These are phyloP conservation scores for Tupiocoris notatus DNA, from an alignment of 2,888 invertebrate genomes.

Conservation along the genomic window DNA sequence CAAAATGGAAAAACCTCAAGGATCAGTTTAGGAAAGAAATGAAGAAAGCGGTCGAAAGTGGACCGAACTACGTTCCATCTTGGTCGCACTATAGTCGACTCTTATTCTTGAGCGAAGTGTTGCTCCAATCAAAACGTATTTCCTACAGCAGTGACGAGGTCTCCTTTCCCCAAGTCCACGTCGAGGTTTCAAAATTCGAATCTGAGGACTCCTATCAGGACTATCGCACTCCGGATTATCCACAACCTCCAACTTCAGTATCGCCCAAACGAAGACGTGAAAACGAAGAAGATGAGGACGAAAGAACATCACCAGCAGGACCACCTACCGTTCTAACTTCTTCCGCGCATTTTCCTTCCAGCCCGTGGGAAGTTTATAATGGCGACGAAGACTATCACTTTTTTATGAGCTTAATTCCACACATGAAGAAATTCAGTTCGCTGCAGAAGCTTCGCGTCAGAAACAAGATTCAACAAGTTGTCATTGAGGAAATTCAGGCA, in stretches of 20 bases:
- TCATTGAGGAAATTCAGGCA: conserved; percentile 23
- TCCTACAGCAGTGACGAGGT: conserved; percentile 16
- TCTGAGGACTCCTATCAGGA: conserved; percentile 10
- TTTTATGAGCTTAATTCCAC: conserved; percentile 37
- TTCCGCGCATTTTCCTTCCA: not conserved
- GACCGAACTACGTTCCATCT: conserved; percentile 1
- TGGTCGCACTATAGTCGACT: conserved; percentile 22
- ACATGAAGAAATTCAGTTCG: conserved; percentile 17
- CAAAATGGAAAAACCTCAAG: conserved; percentile 33
- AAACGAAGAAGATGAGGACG: not conserved
- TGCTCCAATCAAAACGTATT: conserved; percentile 13
- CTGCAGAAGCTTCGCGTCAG: conserved; percentile 24
- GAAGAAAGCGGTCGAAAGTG: conserved; percentile 22
- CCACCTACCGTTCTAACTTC: not conserved
- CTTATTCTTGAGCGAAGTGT: conserved; percentile 9
- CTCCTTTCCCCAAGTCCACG: not conserved
- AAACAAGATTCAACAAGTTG: conserved; percentile 20
- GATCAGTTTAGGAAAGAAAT: conserved; percentile 25
- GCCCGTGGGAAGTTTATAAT: not conserved
- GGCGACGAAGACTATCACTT: conserved; percentile 34
- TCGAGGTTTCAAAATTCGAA: not conserved
- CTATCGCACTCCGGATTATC: not conserved
- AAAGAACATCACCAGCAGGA: not conserved
- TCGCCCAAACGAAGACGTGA: conserved; percentile 17
- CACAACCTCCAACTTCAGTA: not conserved